Conservation (phyloP, 2,797 vertebrate genomes). For the Eulemur rubriventer region DNA sequence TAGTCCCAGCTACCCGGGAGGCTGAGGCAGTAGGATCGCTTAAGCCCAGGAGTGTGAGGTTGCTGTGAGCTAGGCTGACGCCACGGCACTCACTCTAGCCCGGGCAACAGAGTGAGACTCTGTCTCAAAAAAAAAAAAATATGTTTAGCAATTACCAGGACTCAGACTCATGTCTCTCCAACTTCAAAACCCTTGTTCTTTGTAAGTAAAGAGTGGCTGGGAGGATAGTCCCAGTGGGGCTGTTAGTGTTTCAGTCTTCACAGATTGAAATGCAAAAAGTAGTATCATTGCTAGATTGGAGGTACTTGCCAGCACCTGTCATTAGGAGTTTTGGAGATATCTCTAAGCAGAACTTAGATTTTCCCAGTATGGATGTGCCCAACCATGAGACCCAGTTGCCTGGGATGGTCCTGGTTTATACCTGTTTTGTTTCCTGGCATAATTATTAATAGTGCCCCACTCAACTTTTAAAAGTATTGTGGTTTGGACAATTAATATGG, state of each 20-base stretch:
- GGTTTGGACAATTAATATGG: background rate
- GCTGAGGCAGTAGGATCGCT: too few species aligned
- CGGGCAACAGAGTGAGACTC: too few species aligned
- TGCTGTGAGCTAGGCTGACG: too few species aligned
- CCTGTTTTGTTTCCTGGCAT: background rate
- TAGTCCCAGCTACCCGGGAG: too few species aligned
- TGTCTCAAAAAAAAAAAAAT: too few species aligned
- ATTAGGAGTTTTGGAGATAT: background rate
- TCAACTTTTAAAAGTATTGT: background rate
- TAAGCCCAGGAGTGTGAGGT: too few species aligned
- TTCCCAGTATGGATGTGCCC: background rate
- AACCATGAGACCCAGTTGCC: background rate
- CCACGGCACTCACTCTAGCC: too few species aligned
- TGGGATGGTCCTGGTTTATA: background rate
- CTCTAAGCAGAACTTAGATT: background rate
- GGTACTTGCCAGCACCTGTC: background rate
- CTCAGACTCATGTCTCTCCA: background rate
- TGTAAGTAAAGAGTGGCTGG: background rate
- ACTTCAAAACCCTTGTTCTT: background rate
- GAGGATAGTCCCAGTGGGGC: background rate
- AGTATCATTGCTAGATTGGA: background rate
- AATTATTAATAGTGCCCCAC: background rate
- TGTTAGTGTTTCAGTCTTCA: background rate
- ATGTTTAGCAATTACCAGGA: background rate
- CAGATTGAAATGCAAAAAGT: background rate